These are phyloP conservation scores for Dendropsophus ebraccatus DNA, from an alignment of 2,113 vertebrate species.

Conservation along the genomic window DNA sequence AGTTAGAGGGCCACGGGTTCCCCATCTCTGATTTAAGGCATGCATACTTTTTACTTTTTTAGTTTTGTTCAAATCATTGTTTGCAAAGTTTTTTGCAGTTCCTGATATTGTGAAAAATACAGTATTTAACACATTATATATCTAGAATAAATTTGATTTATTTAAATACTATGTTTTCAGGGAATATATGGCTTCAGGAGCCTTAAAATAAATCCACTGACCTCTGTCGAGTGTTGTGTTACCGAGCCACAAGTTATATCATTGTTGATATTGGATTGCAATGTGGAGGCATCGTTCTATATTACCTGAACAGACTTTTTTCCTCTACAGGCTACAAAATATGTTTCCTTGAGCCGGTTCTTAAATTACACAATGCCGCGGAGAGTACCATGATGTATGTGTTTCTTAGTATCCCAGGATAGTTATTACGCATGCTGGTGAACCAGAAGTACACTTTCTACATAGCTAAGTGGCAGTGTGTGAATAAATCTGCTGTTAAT, in stretches of 20 bases:
- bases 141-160: too few relatives aligned
- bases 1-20: too few relatives aligned
- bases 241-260: constrained; percentile 36
- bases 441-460: not conserved
- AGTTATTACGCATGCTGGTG: constrained; percentile 3
- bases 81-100: too few relatives aligned
- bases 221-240: not conserved
- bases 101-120: too few relatives aligned
- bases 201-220: not conserved
- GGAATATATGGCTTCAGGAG: not conserved
- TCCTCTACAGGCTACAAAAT: not conserved
- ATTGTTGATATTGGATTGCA: constrained; percentile 29
- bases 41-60: too few relatives aligned
- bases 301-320: not conserved
- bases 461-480: constrained; percentile 1
- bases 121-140: too few relatives aligned
- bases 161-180: too few relatives aligned
- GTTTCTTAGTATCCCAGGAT: not conserved
- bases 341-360: not conserved
- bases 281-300: not conserved
- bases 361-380: constrained; percentile 16
- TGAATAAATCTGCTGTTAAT: constrained; percentile 35
- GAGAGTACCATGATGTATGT: constrained; percentile 16
- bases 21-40: too few relatives aligned
- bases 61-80: too few relatives aligned